phyloP scores from a whole-genome alignment of 2,113 vertebrate genomes.

The Alectura lathami region DNA sequence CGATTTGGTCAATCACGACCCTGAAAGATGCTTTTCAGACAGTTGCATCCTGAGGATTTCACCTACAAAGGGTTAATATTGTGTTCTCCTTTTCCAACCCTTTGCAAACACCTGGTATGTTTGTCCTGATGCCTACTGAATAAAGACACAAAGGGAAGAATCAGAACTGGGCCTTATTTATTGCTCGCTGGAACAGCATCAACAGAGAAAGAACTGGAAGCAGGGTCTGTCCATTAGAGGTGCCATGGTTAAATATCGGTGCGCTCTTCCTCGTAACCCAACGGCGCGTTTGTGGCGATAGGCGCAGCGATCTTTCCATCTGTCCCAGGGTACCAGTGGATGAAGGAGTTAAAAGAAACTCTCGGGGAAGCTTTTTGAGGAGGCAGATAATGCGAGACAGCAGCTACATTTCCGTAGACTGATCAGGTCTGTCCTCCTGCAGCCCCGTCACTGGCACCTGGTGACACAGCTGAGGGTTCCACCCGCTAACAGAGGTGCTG shows the following conservation, averaged over 20 bases:
- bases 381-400: background rate
- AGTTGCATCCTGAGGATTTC: background rate
- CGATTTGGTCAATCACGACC: background rate
- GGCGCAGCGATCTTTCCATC: background rate
- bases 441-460: background rate
- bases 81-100: background rate
- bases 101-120: background rate
- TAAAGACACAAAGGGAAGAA: conserved; percentile 3
- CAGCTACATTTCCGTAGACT: background rate
- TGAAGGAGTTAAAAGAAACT: background rate
- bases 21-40: background rate
- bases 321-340: background rate
- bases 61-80: background rate
- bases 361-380: background rate
- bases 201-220: background rate
- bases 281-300: background rate
- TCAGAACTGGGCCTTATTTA: background rate
- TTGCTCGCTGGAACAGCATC: background rate
- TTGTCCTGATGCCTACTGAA: background rate
- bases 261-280: background rate
- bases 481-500: background rate
- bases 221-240: background rate
- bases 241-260: background rate
- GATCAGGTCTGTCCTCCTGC: background rate
- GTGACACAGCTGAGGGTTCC: background rate